Percentiles rank a stretch among this genome's conserved stretches.
Evolutionary conservation across 2,797 vertebrate genomes (phyloP).

Genomic region (Mionectes olivaceus): DNA sequence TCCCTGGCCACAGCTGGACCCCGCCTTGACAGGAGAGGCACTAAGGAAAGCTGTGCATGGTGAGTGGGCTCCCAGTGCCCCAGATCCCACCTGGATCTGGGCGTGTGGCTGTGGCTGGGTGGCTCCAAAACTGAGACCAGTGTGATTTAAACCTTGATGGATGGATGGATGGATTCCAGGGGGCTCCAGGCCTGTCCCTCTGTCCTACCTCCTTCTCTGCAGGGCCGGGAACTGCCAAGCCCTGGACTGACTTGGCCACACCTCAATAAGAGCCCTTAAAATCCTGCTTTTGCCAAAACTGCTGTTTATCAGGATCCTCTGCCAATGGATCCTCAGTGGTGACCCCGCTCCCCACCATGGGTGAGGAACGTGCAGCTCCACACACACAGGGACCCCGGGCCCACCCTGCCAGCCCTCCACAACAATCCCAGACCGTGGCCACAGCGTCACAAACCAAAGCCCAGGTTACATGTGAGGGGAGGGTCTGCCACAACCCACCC

Average conservation of each 20-base stretch:
- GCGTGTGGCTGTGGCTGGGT: fast-evolving
- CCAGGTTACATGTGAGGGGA: fast-evolving
- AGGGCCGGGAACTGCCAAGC: background rate
- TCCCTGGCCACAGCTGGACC: background rate
- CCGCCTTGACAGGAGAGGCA: background rate
- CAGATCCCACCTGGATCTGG: fast-evolving
- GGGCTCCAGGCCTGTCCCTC: background rate
- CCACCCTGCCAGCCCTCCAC: fast-evolving
- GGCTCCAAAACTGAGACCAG: fast-evolving
- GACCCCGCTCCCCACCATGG: fast-evolving
- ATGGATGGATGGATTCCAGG: background rate
- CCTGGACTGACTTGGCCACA: background rate
- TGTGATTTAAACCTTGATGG: background rate
- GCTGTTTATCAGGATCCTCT: background rate
- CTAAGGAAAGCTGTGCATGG: fast-evolving
- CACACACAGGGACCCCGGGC: fast-evolving
- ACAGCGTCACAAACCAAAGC: fast-evolving
- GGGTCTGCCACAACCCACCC: background rate
- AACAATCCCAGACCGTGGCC: fast-evolving
- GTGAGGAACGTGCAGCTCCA: background rate
- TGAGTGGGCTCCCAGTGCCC: fast-evolving
- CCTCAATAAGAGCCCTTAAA: background rate
- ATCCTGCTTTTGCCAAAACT: background rate
- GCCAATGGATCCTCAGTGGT: fast-evolving
- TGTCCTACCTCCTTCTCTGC: background rate